Evolutionary conservation across 2,797 vertebrate genomes (phyloP), one percentile per base, ranked within the genome.

Genomic region (Mormyrops boulengeri): DNA sequence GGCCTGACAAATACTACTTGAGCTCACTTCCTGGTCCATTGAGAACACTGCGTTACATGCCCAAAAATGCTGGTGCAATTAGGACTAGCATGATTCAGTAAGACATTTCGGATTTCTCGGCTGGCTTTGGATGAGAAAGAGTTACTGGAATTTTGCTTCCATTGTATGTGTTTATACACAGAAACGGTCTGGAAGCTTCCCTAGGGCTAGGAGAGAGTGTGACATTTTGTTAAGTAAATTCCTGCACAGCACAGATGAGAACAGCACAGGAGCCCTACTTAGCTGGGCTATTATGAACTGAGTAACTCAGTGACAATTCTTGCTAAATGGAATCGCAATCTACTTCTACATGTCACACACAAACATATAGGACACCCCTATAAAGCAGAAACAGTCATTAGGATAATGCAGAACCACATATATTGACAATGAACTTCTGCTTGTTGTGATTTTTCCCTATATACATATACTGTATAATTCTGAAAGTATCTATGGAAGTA

Each of bases 81-180:
- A 84, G 53, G 38, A 84, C 30, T 85, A 77, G 69, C 77, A 62
- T 38, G 12, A 7, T 30, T 84, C 88, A 89, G n/a, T 26, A 12
- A 26, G 26, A 82, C 52, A 57, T 60, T 80, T 66, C 22, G 4
- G 11, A n/a, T 69, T 85, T 49, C 77, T 84, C 77, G 4, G 53
- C 38, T 41, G 77, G 34, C 77, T 30, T 89, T 57, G 52, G 19
- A 77, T 60, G 69, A 49, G 52, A 34, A 57, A 30, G 80, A 89
- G 22, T 30, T 49, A 85, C 52, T 89, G n/a, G 60, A 85, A 77
- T 62, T 85, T 47, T 85, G 88, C 84, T 89, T 89, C 66, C 77
- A 89, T 26, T 89, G 52, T 26, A 47, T 52, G 41, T 85, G 66
- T 89, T 85, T 89, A 89, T 49, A 89, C 52, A 84, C 6, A 26